Base-by-base conservation (phyloP, 2,888 invertebrate species). In the Zygaena filipendulae region DNA sequence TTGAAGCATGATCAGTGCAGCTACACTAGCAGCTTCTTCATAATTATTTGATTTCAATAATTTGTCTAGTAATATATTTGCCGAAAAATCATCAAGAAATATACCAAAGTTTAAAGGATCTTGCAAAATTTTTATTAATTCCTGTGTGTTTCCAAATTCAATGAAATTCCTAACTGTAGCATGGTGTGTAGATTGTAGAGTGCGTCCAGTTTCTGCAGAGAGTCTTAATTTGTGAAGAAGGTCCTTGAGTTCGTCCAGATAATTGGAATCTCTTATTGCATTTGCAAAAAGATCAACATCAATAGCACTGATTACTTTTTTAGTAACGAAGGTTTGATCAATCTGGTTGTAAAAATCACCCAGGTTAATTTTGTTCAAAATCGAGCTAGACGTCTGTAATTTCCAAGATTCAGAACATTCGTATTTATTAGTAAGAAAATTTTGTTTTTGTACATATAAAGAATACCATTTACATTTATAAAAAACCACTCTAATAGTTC, bases 31-130 rank as follows among this genome's bases (percentile, higher is more conserved):
- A 9, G 96, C 97, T 33, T 82, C 77, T 21, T 77, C 75, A 56
- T 75, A 89, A 51, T 92, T 83, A 30, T 86, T 71, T 16, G 80
- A 68, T 49, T 87, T 85, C 30, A 97, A 67, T 47, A 92, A 87
- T 30, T 83, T 81, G 55, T 97, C 89, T 70, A 97, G 79, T 19
- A 95, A 64, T 27, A 96, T 74, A 61, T 92, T 94, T 5, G 87
- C 87, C 14, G 85, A 81, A 43, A 87, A 90, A 35, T 85, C 66
- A 67, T 97, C 95, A n/a, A 94, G 84, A 56, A 97, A 97, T 16
- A 98, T 67, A 2, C 98, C 98, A 77, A 90, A 97, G 52, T 90
- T 89, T 9, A 91, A 59, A 29, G 92, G 87, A 58, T 96, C 90
- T 49, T 89, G 85, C 23, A 97, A 70, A 4, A 95, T 80, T 9